Base-by-base conservation (phyloP, 2,888 invertebrate species). In the Cheilosia variabilis region DNA sequence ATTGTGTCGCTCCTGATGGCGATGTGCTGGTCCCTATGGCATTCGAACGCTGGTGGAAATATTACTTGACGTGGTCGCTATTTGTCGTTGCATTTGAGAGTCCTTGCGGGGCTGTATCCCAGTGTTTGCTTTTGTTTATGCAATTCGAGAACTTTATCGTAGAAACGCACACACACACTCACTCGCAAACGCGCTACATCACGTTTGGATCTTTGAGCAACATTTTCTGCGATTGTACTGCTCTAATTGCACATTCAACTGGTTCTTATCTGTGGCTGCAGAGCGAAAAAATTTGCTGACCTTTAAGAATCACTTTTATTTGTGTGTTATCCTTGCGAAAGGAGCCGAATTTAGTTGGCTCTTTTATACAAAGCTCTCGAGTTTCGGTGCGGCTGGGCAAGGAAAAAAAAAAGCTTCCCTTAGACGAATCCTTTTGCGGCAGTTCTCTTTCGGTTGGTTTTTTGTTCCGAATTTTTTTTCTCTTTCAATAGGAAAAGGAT, bases 191-290 rank as follows among this genome's bases (percentile, higher is more conserved):
- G 27, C 24, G 55, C 37, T 37, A 60, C 43, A 22, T 9, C 1
- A 27, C 13, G 24, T 6, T 10, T 50, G 9, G 7, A 50, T n/a
- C 41, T 34, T 45, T 13, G 37, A 31, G 1, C 10, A n/a, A 22
- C 31, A 10, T 43, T 53, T 43, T n/a, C 15, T 58, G 22, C 53
- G 50, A 17, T 41, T 58, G 52, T 62, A 53, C 47, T 27, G 31
- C 66, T 62, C 47, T 78, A 71, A 78, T 69, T 79, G 71, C 66
- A 66, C 72, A 72, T 79, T 79, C 79, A 79, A 79, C 79, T 79
- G 65, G 72, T 79, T 72, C 72, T 66, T 66, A 27, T 60, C 13
- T 37, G 4, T 13, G 3, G 10, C 13, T 37, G 37, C 6, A 37
- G 22, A 43, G 24, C 19, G 19, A 31, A 37, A 19, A 47, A 63